These are phyloP conservation scores for Papilio glaucus DNA, from an alignment of 1,140 invertebrate genomes.

Conservation along the genomic window DNA sequence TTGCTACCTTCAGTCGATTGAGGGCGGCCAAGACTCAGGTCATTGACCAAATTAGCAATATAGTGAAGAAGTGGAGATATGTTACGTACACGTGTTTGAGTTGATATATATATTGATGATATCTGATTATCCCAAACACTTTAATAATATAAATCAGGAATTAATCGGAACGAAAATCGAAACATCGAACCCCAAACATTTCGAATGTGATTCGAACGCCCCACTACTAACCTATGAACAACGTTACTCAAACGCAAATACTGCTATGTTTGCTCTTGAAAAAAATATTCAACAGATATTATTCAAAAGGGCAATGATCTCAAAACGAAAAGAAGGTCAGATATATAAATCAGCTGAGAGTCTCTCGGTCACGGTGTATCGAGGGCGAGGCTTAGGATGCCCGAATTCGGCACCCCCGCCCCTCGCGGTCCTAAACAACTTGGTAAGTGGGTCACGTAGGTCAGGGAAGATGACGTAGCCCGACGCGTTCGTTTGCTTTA, in stretches of 20 bases:
- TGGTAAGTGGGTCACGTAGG: slow-evolving; percentile 56
- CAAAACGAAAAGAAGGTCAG: slow-evolving; percentile 11
- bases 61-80: neutral
- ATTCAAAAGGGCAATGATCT: too few relatives aligned
- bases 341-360: slow-evolving; percentile 13
- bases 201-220: too few relatives aligned
- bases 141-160: too few relatives aligned
- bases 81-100: too few relatives aligned
- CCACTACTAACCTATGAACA: too few relatives aligned
- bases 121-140: too few relatives aligned
- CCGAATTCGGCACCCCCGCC: slow-evolving; percentile 15
- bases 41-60: slow-evolving; percentile 1
- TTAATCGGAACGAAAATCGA: too few relatives aligned
- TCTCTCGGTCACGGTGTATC: slow-evolving; percentile 19
- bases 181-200: too few relatives aligned
- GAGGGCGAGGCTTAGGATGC: slow-evolving; percentile 14
- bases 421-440: slow-evolving; percentile 40
- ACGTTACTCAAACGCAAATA: too few relatives aligned
- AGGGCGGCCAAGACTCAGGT: neutral
- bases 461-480: slow-evolving; percentile 47
- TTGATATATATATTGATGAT: too few relatives aligned
- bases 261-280: too few relatives aligned
- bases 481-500: neutral
- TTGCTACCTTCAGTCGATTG: slow-evolving; percentile 2
- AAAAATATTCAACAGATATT: too few relatives aligned